Conservation (phyloP, 2,888 invertebrate genomes). For the Gryllus longicercus region DNA sequence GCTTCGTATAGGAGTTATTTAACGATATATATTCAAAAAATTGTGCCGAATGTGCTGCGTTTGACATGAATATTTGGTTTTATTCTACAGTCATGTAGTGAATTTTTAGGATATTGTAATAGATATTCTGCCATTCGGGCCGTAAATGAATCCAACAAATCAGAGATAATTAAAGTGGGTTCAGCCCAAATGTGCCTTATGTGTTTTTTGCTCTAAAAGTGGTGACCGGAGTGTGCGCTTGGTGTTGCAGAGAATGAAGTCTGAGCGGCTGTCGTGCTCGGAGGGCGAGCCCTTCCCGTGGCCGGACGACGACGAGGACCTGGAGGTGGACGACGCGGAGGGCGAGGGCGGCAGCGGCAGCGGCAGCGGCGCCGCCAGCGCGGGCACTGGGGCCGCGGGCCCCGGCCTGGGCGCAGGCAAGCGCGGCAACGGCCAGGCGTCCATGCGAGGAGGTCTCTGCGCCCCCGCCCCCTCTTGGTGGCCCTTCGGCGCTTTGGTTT, state of each 20-base stretch:
- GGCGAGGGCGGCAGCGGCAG: background rate
- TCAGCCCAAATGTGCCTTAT: too few species aligned
- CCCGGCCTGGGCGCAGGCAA: background rate
- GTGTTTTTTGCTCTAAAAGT: too few species aligned
- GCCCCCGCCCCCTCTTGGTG: background rate
- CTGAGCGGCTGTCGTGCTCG: conserved; percentile 19
- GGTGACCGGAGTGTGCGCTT: background rate
- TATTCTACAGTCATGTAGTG: too few species aligned
- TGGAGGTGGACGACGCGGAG: conserved; percentile 18
- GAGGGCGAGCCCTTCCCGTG: background rate
- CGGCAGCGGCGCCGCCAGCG: background rate
- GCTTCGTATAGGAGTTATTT: too few species aligned
- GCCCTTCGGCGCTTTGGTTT: background rate
- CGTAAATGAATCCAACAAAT: too few species aligned
- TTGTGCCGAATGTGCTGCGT: too few species aligned
- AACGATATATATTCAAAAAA: too few species aligned
- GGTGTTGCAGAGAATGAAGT: conserved; percentile 3
- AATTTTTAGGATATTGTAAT: too few species aligned
- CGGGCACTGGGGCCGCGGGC: background rate
- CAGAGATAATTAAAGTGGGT: too few species aligned
- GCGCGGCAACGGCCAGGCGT: background rate
- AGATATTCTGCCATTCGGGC: too few species aligned
- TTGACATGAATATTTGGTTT: too few species aligned
- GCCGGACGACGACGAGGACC: conserved; percentile 23
- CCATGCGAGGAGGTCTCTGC: too few species aligned